Evolutionary conservation across 2,888 invertebrate genomes (phyloP), one percentile per base, ranked within the genome.

Genomic region (Philereme transversata): DNA sequence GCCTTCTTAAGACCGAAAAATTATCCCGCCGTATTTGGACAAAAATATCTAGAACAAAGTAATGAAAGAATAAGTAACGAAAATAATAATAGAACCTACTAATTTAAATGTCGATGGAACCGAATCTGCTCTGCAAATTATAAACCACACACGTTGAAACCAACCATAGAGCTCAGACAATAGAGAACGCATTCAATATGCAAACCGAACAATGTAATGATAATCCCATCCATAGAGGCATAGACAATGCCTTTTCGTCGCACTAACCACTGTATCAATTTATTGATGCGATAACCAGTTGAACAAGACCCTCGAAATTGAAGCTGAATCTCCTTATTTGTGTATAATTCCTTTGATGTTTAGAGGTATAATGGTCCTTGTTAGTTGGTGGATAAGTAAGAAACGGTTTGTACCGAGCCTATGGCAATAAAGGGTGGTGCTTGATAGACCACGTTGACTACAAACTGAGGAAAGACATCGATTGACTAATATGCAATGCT

Each of bases 211-310:
- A 91, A 91, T 90, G 84, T 89, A 88, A 87, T 86, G 86, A 87
- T 88, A 84, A 86, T 87, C 76, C 81, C 77, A 80, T 79, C 79
- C 79, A 82, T 80, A 88, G 81, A 88, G 90, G 90, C 79, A 82
- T 80, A 88, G 81, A 88, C 90, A 90, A 89, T 89, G 85, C 83
- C 77, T 86, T 88, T 89, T 89, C 90, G 90, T 90, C 90, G 90
- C 86, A 75, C 78, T 88, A 87, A 89, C 88, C 87, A 90, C 89
- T 79, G 83, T 86, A 81, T 82, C 87, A 82, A 91, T 90, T 90
- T 90, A 89, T 90, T 84, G 85, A 84, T 81, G 82, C 76, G 76
- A 77, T 79, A 81, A 71, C 69, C 62, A 58, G 56, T 52, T 49
- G 33, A 71, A 67, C 53, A 54, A 74, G 87, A 84, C 43, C 86